A percentile compares a stretch with the other conserved stretches of the same genome.
Evolutionary conservation across 2,113 vertebrate genomes (phyloP).

Genomic region (Xenopus tropicalis): UCB_Xtro_10.0 CM004446.2:90250001-90250500

Average conservation of each 20-base stretch:
- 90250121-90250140: no score
- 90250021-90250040: no score
- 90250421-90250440: conserved; percentile 65
- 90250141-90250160: no score
- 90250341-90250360: conserved; percentile 95
- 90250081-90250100: no score
- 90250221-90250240: conserved; percentile 87
- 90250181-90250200: background rate
- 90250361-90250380: conserved; percentile 94
- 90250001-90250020: no score
- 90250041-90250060: no score
- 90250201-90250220: conserved; percentile 14
- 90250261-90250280: conserved; percentile 75
- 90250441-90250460: conserved; percentile 55
- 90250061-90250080: no score
- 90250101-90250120: no score
- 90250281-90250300: conserved; percentile 90
- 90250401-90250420: conserved; percentile 44
- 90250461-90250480: conserved; percentile 59
- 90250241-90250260: conserved; percentile 86
- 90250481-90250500: conserved; percentile 53
- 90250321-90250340: conserved; percentile 86
- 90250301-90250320: conserved; percentile 83
- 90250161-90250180: no score
- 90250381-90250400: conserved; percentile 47